Evolutionary conservation across 2,888 invertebrate genomes (phyloP), one percentile per base, ranked within the genome.

Genomic region (Sussaba pulchella): DNA sequence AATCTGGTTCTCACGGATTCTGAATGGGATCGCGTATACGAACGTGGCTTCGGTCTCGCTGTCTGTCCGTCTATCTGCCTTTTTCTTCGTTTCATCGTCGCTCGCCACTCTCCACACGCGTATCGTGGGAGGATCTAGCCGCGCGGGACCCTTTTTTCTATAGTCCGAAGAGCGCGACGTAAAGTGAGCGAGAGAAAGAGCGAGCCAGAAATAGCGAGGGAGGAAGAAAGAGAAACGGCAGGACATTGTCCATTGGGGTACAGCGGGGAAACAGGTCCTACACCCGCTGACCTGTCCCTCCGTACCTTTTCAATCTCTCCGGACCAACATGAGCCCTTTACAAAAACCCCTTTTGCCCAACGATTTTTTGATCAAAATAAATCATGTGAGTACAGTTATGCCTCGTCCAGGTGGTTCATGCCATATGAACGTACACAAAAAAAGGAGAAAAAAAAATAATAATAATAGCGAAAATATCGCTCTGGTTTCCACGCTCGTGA

Each of bases 51-150:
- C 47, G 19, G 14, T 31, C 57, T 45, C 9, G 57, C 50, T 52
- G 14, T 73, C 64, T 64, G 45, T 57, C 43, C 70, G 43, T 47
- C 85, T 84, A 83, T 84, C 80, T 82, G 82, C 86, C 76, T 50
- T 36, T 43, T 50, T 66, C 36, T 45, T 45, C 52, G 26, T 67
- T 19, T 57, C 76, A 63, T n/a, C 63, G 47, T 83, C 84, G 84
- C 84, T 86, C 86, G 87, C 87, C 89, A 88, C 87, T n/a, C n/a
- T 91, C 89, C 89, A 90, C 92, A 92, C 92, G 90, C 92, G 89
- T 81, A 93, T 93, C 93, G 93, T 93, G 93, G 93, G 93, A 93
- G 93, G 92, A 92, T 93, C 92, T 87, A 88, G 88, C 87, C 87
- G 83, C 87, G 74, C 84, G 83, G 82, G 83, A 82, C 84, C 89